Evolutionary conservation across 2,113 vertebrate species (phyloP).

Genomic region (Peromyscus polionotus): DNA sequence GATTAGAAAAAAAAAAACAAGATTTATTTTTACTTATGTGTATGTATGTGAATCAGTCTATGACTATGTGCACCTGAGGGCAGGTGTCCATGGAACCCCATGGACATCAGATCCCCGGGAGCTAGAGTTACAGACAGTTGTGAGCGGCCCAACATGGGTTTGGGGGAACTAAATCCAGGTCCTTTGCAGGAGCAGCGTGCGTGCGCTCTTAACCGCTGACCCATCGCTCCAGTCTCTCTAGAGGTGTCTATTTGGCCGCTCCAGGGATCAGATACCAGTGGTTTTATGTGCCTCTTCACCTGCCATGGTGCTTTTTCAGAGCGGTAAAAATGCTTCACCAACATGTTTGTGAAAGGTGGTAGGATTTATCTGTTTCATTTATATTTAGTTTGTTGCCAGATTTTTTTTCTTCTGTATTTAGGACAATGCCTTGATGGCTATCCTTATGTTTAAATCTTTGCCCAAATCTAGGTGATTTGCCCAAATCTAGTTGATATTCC

Average conservation of each 20-base stretch:
- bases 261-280: not conserved
- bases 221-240: not conserved
- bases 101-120: not conserved
- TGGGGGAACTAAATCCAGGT: not conserved
- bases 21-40: not conserved
- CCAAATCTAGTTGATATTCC: not conserved
- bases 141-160: not conserved
- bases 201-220: not conserved
- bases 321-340: slow-evolving; percentile 21
- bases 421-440: not conserved
- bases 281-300: not conserved
- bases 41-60: not conserved
- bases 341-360: slow-evolving; percentile 20
- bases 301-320: not conserved
- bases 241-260: not conserved
- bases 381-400: not conserved
- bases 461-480: not conserved
- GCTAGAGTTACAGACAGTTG: not conserved
- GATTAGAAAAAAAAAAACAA: not conserved
- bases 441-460: slow-evolving; percentile 12
- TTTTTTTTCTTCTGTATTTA: not conserved
- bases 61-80: not conserved
- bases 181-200: not conserved
- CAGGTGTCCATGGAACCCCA: not conserved
- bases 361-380: not conserved